Conservation (phyloP, 2,888 invertebrate genomes). For the Rhyacophila evoluta region DNA sequence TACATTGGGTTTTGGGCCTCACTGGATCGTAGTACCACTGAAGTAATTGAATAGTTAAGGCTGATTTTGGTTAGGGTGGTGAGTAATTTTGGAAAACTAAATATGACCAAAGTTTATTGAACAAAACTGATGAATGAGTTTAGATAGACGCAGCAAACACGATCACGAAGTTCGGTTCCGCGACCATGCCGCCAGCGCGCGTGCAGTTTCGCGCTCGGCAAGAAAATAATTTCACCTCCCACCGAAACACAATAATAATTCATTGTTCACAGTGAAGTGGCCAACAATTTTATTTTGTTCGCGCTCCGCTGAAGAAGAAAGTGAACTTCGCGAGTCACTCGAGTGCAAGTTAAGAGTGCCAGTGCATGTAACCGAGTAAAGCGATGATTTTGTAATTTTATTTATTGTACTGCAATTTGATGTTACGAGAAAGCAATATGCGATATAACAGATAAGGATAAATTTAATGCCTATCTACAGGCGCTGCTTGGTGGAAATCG, state of each 20-base stretch:
- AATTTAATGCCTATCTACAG: too few relatives aligned
- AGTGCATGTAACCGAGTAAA: neutral
- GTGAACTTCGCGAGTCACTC: neutral
- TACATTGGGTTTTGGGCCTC: too few relatives aligned
- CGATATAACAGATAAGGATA: too few relatives aligned
- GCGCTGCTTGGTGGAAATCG: too few relatives aligned
- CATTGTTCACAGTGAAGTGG: neutral
- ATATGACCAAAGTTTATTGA: too few relatives aligned
- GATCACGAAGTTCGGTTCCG: neutral
- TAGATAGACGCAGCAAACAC: neutral
- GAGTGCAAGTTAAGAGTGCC: neutral
- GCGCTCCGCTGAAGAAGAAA: slow-evolving; percentile 2
- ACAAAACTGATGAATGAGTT: too few relatives aligned
- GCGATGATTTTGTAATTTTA: neutral
- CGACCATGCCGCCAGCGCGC: neutral
- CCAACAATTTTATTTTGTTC: slow-evolving; percentile 1
- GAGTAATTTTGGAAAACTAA: too few relatives aligned
- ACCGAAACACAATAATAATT: neutral
- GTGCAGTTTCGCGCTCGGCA: neutral
- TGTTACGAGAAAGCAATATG: neutral
- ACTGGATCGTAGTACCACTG: too few relatives aligned
- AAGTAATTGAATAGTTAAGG: too few relatives aligned
- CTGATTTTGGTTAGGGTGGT: too few relatives aligned
- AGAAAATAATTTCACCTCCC: slow-evolving; percentile 1
- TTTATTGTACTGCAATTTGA: neutral